phyloP scores from a whole-genome alignment of 2,888 invertebrate genomes.

The Hirtodrosophila trivittata region DNA sequence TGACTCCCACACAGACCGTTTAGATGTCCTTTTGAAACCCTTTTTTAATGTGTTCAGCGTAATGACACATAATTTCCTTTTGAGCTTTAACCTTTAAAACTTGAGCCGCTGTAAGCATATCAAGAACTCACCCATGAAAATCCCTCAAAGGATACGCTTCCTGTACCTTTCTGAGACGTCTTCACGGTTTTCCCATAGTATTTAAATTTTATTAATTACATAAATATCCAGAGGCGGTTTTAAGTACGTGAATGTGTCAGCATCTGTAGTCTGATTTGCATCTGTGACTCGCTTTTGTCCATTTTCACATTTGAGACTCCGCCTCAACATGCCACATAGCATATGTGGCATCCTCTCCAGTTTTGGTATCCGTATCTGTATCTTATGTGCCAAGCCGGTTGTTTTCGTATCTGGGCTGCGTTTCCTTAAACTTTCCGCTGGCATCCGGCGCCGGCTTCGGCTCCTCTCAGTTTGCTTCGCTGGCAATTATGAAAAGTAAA shows the following conservation, averaged over 20 bases:
- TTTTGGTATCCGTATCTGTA: slow-evolving; percentile 41
- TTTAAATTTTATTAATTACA: too few species aligned
- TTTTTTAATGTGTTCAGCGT: too few species aligned
- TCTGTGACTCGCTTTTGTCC: slow-evolving; percentile 3
- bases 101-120: too few species aligned
- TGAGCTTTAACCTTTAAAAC: too few species aligned
- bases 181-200: too few species aligned
- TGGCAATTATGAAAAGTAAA: slow-evolving; percentile 72
- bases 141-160: too few species aligned
- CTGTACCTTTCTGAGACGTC: too few species aligned
- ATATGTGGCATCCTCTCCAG: slow-evolving; percentile 46
- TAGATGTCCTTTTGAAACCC: too few species aligned
- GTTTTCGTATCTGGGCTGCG: slow-evolving; percentile 70
- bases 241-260: neutral
- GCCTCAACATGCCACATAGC: slow-evolving; percentile 14
- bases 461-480: slow-evolving; percentile 45
- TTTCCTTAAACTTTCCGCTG: slow-evolving; percentile 70
- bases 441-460: slow-evolving; percentile 52
- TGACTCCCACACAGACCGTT: too few species aligned
- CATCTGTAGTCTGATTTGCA: slow-evolving; percentile 13
- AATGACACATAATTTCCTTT: too few species aligned
- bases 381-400: slow-evolving; percentile 69
- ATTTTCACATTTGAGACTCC: neutral
- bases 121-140: too few species aligned
- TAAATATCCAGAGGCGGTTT: too few species aligned